Evolutionary conservation across 2,888 invertebrate genomes (phyloP).

Genomic region (Meteorus colon): DNA sequence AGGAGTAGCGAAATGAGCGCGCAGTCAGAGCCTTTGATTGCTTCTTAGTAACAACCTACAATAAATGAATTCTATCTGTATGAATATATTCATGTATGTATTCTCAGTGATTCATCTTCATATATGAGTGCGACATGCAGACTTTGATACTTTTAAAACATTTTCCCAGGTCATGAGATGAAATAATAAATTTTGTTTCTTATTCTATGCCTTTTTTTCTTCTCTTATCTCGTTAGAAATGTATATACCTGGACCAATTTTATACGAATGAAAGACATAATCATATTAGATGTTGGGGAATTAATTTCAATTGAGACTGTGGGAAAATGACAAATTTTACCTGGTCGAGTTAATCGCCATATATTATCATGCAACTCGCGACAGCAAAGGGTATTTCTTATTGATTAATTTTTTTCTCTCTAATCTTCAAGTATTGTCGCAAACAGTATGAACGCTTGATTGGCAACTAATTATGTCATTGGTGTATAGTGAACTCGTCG

Average conservation of each 20-base stretch:
- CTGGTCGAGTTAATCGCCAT: constrained; percentile 12
- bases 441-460: constrained; percentile 41
- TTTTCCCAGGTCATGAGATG: neutral
- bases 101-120: neutral
- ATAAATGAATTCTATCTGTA: neutral
- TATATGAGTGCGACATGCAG: neutral
- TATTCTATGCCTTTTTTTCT: neutral
- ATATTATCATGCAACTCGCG: constrained; percentile 29
- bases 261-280: neutral
- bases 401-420: constrained; percentile 13
- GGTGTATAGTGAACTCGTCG: constrained; percentile 23
- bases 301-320: constrained; percentile 27
- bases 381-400: neutral
- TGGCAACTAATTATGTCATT: constrained; percentile 49
- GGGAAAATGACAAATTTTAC: constrained; percentile 37
- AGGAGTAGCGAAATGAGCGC: constrained; percentile 9
- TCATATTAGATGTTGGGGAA: neutral
- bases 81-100: neutral
- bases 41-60: constrained; percentile 5
- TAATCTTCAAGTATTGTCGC: constrained; percentile 22
- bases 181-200: neutral
- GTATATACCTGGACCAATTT: neutral
- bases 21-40: constrained; percentile 15
- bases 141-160: neutral
- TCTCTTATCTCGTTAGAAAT: neutral